These are phyloP conservation scores for Zygogramma bicolorata DNA, from an alignment of 2,888 invertebrate genomes.

Conservation along the genomic window DNA sequence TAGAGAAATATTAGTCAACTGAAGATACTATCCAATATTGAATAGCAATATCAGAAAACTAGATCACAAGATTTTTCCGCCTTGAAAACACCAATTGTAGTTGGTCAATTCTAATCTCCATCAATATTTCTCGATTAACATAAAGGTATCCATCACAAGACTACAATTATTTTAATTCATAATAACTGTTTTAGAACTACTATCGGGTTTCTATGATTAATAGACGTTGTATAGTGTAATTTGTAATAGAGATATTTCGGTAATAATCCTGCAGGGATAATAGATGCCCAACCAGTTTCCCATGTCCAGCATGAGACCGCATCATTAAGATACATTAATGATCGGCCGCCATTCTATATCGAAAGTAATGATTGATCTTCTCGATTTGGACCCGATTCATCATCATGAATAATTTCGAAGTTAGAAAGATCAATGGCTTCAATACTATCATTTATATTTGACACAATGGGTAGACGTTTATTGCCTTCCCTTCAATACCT, in stretches of 20 bases:
- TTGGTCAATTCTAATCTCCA: too few relatives aligned
- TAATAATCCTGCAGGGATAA: constrained; percentile 7
- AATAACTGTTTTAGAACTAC: neutral
- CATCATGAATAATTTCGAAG: neutral
- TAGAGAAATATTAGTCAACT: too few relatives aligned
- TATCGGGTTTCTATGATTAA: neutral
- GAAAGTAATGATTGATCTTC: neutral
- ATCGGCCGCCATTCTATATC: neutral
- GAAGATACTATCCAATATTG: too few relatives aligned
- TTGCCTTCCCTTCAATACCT: too few relatives aligned
- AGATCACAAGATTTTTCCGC: too few relatives aligned
- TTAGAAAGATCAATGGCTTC: neutral
- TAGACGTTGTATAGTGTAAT: neutral
- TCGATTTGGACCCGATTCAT: neutral
- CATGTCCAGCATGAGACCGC: neutral
- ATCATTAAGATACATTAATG: neutral
- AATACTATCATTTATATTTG: too few relatives aligned
- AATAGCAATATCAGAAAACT: too few relatives aligned
- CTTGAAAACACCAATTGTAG: too few relatives aligned
- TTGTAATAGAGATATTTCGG: constrained; percentile 17
- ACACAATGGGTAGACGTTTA: neutral
- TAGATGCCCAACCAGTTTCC: constrained; percentile 12
- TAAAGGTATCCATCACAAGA: too few relatives aligned
- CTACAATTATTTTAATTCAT: neutral
- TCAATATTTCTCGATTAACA: too few relatives aligned